phyloP scores from a whole-genome alignment of 2,797 vertebrate species.

The Corythornis leucogaster region DNA sequence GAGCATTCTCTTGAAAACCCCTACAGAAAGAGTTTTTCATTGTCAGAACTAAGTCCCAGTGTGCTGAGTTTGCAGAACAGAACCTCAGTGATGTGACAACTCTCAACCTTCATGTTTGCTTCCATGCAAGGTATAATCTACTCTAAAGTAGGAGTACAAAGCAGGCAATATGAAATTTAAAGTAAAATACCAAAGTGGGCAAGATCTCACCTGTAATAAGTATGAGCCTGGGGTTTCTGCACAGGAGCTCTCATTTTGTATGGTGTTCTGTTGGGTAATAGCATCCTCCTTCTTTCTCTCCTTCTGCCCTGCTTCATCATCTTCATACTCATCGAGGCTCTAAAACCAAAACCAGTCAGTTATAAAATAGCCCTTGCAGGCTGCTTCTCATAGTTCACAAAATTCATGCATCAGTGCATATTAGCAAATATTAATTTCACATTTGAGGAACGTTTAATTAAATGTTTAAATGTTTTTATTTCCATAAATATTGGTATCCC shows the following conservation, averaged over 20 bases:
- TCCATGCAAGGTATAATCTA: not conserved
- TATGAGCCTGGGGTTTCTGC: constrained; percentile 79
- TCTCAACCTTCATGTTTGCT: not conserved
- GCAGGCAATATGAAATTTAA: not conserved
- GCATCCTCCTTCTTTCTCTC: constrained; percentile 87
- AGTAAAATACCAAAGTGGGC: not conserved
- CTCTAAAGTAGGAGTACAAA: not conserved
- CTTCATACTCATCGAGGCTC: constrained; percentile 96
- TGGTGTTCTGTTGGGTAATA: constrained; percentile 93
- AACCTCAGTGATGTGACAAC: not conserved
- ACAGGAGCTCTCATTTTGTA: constrained; percentile 90
- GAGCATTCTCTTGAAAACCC: not conserved
- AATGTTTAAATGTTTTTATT: not conserved
- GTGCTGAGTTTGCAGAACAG: not conserved
- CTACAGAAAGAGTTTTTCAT: not conserved
- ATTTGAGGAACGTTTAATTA: not conserved
- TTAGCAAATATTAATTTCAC: not conserved
- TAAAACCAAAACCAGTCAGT: constrained; percentile 54
- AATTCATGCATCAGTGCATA: not conserved
- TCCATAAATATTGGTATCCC: not conserved
- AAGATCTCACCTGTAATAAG: constrained; percentile 82
- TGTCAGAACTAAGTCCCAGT: not conserved
- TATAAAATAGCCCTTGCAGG: not conserved
- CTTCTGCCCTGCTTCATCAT: constrained; percentile 90
- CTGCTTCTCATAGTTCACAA: not conserved